phyloP scores from a whole-genome alignment of 2,797 vertebrate species.

The Protonibea diacanthus region DNA sequence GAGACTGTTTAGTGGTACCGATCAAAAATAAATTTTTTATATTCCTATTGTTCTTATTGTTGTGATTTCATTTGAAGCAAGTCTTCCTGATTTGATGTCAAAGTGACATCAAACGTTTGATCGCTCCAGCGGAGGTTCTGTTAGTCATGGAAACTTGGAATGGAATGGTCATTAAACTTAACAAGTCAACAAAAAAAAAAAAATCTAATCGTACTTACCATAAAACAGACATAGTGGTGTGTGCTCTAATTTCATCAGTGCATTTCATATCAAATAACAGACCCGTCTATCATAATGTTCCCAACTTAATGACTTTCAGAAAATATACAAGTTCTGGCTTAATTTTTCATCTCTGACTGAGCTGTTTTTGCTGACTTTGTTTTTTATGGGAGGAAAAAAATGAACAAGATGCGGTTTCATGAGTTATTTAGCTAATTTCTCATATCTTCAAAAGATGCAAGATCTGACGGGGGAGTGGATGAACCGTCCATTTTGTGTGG shows the following conservation, averaged over 20 bases:
- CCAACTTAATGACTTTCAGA: conserved; percentile 48
- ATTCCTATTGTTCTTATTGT: conserved; percentile 13
- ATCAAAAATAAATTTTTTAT: conserved; percentile 14
- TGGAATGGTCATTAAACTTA: conserved; percentile 36
- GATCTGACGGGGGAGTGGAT: conserved; percentile 1
- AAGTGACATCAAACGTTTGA: not conserved
- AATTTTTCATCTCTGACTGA: conserved; percentile 23
- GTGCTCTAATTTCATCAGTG: conserved; percentile 44
- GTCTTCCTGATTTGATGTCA: conserved; percentile 33
- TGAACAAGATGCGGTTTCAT: conserved; percentile 39
- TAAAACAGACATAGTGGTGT: conserved; percentile 51
- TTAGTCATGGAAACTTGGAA: conserved; percentile 68
- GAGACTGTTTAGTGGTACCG: conserved; percentile 11
- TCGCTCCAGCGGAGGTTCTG: conserved; percentile 29
- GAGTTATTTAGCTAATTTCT: conserved; percentile 26
- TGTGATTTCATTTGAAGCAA: conserved; percentile 29
- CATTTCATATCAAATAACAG: conserved; percentile 44
- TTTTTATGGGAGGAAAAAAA: not conserved
- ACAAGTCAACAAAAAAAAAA: conserved; percentile 48
- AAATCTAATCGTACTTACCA: conserved; percentile 27
- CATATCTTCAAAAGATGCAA: conserved; percentile 8
- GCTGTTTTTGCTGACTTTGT: conserved; percentile 31
- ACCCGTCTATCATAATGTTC: conserved; percentile 40
- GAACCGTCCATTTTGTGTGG: not conserved
- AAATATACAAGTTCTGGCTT: conserved; percentile 28